Evolutionary conservation across 2,888 invertebrate species (phyloP).

Genomic region (Leptopilina drosophilae): DNA sequence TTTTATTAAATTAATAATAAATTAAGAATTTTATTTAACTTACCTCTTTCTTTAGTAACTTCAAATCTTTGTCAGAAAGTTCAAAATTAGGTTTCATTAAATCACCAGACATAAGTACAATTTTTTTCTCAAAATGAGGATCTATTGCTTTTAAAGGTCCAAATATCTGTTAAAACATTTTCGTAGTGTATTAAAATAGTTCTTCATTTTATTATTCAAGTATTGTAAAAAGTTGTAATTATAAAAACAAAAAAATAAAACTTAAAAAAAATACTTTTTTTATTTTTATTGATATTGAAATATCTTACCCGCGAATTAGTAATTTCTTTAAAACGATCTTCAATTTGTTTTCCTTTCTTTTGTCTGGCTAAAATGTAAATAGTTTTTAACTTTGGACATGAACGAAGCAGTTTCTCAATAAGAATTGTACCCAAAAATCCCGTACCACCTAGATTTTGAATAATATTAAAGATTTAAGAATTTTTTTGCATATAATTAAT

Average conservation of each 20-base stretch:
- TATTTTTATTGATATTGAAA: neutral
- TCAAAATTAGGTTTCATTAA: slow-evolving; percentile 72
- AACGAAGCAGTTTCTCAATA: slow-evolving; percentile 8
- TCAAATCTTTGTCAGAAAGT: slow-evolving; percentile 68
- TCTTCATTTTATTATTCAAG: too few species aligned
- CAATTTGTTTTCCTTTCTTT: neutral
- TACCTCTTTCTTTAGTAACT: slow-evolving; percentile 51
- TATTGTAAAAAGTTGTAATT: too few species aligned
- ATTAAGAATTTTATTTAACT: too few species aligned
- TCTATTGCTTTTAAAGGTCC: slow-evolving; percentile 56
- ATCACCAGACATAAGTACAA: slow-evolving; percentile 75
- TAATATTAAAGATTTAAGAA: too few species aligned
- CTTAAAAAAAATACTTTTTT: too few species aligned
- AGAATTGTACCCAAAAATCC: slow-evolving; percentile 14
- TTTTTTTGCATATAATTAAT: too few species aligned
- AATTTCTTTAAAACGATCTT: neutral
- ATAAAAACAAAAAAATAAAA: too few species aligned
- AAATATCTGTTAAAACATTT: neutral
- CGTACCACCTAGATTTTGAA: slow-evolving; percentile 2
- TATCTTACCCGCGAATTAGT: neutral
- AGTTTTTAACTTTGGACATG: neutral
- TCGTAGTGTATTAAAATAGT: neutral
- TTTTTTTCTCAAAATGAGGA: slow-evolving; percentile 65
- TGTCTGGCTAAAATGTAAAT: slow-evolving; percentile 9
- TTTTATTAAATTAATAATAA: too few species aligned